Percentiles rank a stretch among this genome's conserved stretches.
Evolutionary conservation across 2,113 vertebrate genomes (phyloP).

Genomic region (Stigmatopora argus): DNA sequence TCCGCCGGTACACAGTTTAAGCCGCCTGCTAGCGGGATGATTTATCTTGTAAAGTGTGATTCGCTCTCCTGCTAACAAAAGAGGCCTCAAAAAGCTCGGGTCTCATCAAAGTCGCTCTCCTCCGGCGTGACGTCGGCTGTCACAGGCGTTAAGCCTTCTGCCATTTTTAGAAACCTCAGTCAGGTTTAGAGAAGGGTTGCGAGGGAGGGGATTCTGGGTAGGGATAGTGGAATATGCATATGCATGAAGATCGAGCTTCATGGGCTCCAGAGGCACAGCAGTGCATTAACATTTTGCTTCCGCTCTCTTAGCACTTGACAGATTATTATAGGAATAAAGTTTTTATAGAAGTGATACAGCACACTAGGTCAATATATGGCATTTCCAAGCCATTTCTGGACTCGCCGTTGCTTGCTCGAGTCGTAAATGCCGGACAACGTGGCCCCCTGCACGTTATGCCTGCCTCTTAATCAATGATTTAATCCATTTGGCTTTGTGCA

Average conservation of each 20-base stretch:
- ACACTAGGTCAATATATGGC: constrained; percentile 35
- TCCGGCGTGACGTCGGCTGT: constrained; percentile 42
- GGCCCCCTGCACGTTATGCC: background rate
- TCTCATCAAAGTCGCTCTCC: constrained; percentile 57
- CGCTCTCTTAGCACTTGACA: constrained; percentile 32
- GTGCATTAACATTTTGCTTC: constrained; percentile 53
- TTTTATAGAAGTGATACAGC: constrained; percentile 30
- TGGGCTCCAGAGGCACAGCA: constrained; percentile 37
- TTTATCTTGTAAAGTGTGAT: constrained; percentile 63
- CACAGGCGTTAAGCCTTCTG: constrained; percentile 47
- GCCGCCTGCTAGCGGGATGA: constrained; percentile 49
- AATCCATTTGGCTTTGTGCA: background rate
- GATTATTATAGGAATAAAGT: constrained; percentile 40
- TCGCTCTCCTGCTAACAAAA: constrained; percentile 56
- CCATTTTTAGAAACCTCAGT: constrained; percentile 55
- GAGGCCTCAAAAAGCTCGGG: constrained; percentile 50
- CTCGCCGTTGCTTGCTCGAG: background rate
- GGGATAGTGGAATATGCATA: constrained; percentile 49
- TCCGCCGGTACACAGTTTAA: constrained; percentile 70
- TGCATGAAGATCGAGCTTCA: constrained; percentile 43
- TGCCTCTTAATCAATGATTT: background rate
- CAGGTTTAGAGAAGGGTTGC: constrained; percentile 37
- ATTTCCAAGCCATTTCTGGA: constrained; percentile 26
- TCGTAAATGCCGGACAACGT: background rate
- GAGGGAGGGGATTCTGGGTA: constrained; percentile 44